phyloP scores from a whole-genome alignment of 1,140 invertebrate species.

The Saccostrea echinata region DNA sequence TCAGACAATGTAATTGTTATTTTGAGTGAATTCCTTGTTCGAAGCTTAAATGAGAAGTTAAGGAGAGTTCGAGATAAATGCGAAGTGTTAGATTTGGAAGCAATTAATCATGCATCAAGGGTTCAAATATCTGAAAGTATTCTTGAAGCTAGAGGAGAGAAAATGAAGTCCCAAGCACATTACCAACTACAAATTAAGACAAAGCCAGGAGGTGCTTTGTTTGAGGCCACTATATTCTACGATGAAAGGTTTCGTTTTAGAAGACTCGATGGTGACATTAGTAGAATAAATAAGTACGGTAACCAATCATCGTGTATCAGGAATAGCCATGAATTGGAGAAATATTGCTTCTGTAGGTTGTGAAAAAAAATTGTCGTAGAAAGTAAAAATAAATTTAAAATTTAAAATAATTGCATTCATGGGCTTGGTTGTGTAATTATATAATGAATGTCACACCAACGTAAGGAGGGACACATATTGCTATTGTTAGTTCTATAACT shows the following conservation, averaged over 20 bases:
- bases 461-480: no score
- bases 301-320: constrained; percentile 49
- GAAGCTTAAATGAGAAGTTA: constrained; percentile 65
- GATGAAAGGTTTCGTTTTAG: neutral
- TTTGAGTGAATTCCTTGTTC: constrained; percentile 60
- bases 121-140: constrained; percentile 60
- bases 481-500: no score
- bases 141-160: neutral
- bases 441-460: no score
- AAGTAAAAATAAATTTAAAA: no score
- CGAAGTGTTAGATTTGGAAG: constrained; percentile 50
- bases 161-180: neutral
- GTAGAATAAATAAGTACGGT: constrained; percentile 49
- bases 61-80: constrained; percentile 56
- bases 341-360: constrained; percentile 70
- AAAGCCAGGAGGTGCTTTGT: constrained; percentile 42
- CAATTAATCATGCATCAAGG: constrained; percentile 64
- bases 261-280: constrained; percentile 30
- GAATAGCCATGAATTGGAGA: constrained; percentile 60
- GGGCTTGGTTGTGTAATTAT: no score
- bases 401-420: no score
- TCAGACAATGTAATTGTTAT: constrained; percentile 11
- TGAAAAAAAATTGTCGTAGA: no score
- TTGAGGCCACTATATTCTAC: constrained; percentile 51
- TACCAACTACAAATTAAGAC: constrained; percentile 42